A percentile compares a stretch with the other conserved stretches of the same genome.
Evolutionary conservation across 2,888 invertebrate genomes (phyloP).

Genomic region (Caenorhabditis sulstoni): DNA sequence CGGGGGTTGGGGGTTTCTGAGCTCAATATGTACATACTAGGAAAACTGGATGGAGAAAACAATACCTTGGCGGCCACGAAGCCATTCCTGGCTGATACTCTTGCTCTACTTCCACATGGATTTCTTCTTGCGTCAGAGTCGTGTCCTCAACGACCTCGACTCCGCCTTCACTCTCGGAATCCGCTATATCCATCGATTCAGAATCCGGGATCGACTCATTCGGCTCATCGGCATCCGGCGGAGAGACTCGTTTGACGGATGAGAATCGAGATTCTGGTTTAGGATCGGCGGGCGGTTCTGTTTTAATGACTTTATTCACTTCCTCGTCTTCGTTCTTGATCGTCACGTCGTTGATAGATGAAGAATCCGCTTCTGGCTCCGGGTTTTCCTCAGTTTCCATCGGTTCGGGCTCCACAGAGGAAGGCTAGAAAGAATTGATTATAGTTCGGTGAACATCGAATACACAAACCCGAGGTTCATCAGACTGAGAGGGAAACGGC

Average conservation of each 20-base stretch:
- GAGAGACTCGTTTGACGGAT: too few species aligned
- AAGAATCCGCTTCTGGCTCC: too few species aligned
- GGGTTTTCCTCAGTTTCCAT: background rate
- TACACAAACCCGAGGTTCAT: conserved; percentile 29
- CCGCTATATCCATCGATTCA: conserved; percentile 45
- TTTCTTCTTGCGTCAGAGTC: background rate
- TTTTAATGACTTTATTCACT: too few species aligned
- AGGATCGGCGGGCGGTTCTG: too few species aligned
- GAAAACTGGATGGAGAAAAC: too few species aligned
- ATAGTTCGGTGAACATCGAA: background rate
- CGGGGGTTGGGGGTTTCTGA: too few species aligned
- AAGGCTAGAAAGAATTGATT: conserved; percentile 17
- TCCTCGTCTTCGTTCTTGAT: background rate
- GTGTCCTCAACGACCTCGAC: background rate
- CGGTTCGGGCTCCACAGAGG: background rate
- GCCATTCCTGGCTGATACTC: background rate
- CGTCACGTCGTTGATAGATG: too few species aligned
- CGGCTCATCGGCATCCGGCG: background rate
- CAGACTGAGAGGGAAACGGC: conserved; percentile 20
- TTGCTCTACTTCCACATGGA: conserved; percentile 28
- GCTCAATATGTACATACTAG: too few species aligned
- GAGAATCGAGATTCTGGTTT: background rate
- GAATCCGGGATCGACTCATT: conserved; percentile 5
- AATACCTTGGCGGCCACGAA: conserved; percentile 9
- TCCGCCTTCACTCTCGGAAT: conserved; percentile 34